These are phyloP conservation scores for Dufourea novaeangliae DNA, from an alignment of 1,140 invertebrate genomes.

Conservation along the genomic window DNA sequence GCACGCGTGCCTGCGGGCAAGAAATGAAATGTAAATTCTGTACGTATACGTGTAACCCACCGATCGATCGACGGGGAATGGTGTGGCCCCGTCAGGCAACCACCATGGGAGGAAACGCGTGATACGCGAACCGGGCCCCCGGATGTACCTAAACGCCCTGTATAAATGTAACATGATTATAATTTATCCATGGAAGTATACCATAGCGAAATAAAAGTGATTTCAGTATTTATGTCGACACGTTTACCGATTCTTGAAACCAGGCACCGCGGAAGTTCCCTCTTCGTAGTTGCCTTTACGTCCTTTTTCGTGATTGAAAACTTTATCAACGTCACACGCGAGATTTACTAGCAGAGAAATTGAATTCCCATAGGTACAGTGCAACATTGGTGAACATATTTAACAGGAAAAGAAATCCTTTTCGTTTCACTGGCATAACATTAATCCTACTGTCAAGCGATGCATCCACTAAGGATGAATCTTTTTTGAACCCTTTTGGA, in stretches of 20 bases:
- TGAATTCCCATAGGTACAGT: too few relatives aligned
- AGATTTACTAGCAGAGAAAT: too few relatives aligned
- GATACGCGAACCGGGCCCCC: slow-evolving; percentile 54
- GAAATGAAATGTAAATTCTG: slow-evolving; percentile 70
- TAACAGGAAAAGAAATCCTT: too few relatives aligned
- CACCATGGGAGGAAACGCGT: neutral
- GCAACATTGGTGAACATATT: too few relatives aligned
- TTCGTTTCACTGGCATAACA: too few relatives aligned
- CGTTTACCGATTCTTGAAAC: neutral
- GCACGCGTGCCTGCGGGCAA: neutral
- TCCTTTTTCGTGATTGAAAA: too few relatives aligned
- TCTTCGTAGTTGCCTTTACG: neutral
- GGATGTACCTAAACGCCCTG: slow-evolving; percentile 75
- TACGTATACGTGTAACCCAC: slow-evolving; percentile 20
- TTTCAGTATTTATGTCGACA: slow-evolving; percentile 77
- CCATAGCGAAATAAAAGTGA: slow-evolving; percentile 80
- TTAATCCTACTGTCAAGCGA: too few relatives aligned
- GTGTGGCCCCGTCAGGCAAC: slow-evolving; percentile 9
- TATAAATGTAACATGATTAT: slow-evolving; percentile 81
- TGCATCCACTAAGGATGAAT: too few relatives aligned
- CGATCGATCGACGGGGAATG: slow-evolving; percentile 43
- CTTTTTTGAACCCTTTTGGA: too few relatives aligned
- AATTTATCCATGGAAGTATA: slow-evolving; percentile 80
- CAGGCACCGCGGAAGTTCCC: neutral
- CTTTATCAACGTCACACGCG: too few relatives aligned